Evolutionary conservation across 2,888 invertebrate genomes (phyloP), one percentile per base, ranked within the genome.

Genomic region (Schizotus pectinicornis): DNA sequence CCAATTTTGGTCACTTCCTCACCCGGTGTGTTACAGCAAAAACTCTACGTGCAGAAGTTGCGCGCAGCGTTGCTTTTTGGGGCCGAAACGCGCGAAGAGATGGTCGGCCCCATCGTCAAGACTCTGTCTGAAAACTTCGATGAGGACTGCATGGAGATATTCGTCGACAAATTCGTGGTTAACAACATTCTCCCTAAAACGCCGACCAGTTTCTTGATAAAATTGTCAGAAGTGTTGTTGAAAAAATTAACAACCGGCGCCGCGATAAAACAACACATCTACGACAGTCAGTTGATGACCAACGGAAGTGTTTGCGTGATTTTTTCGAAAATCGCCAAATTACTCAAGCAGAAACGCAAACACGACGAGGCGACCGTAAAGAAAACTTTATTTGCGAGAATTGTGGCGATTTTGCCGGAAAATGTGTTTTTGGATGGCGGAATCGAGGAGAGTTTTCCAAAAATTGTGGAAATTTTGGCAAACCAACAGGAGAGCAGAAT

Each of bases 31-130:
- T 77, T 76, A 37, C 60, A 79, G 79, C 72, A 76, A 58, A 78
- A 74, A 62, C 61, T 80, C 6, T 71, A 67, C 37, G 59, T 78
- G 14, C 79, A 80, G 65, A 78, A 77, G 68, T 52, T 79, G 31
- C 65, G 67, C 51, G 72, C 74, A 0, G 64, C 75, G 61, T 38
- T 68, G 7, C 56, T 79, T 7, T 77, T 78, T 59, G 75, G 76
- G 56, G 49, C 70, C n/a, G 56, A 60, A 33, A 50, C 75, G 1
- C 70, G 65, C 46, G 69, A 74, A 7, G 74, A 75, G 36, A 61
- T 74, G 12, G 41, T 68, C 33, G 39, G 49, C 1, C 64, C 74
- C 30, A 59, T 76, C 14, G 59, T 71, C 22, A 67, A 67, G 59
- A 67, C 61, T 32, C 49, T 75, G 13, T 63, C 67, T 32, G 43